Base-by-base conservation (phyloP, 2,113 vertebrate genomes). In the Sula dactylatra region DNA sequence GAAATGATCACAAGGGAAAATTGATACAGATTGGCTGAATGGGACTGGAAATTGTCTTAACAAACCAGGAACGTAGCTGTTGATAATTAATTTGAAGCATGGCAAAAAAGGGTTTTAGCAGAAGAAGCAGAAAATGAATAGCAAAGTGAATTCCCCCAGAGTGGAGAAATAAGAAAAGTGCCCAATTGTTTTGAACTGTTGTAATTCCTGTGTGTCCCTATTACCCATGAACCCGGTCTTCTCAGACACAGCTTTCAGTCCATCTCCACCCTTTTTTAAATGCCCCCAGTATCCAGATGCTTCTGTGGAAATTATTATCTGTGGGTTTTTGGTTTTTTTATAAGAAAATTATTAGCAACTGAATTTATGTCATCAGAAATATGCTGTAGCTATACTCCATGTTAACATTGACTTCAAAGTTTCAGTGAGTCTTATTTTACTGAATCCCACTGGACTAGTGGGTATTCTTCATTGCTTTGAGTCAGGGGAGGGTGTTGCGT, bases 391-490 rank as follows among this genome's bases (percentile, higher is more conserved):
- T 21, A 13, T 78, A 5, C 8, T 58, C 7, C 13, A 4, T 56
- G 16, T 76, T 89, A 65, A 67, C n/a, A 16, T 3, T 52, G 26
- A 82, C 54, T 83, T 88, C 26, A 47, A 81, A 44, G 55, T 74
- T 89, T 76, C 73, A n/a, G 56, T 34, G 18, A 19, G 8, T 77
- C 12, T 70, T 45, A 31, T 74, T 84, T 77, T 54, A 17, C 38
- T 65, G 47, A 9, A 94, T 11, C 11, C 55, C 29, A 7, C 19
- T 56, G 42, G 45, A 47, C 83, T 88, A 88, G 10, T 25, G 7
- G 50, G 52, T 91, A 13, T 64, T 85, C 44, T 91, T 90, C 47
- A 49, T 95, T 94, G 44, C 20, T 94, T 92, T 52, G 47, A 8
- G 38, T 27, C n/a, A n/a, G n/a, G n/a, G 8, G 29, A 45, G 10